Evolutionary conservation across 2,888 invertebrate genomes (phyloP), one percentile per base, ranked within the genome.

Genomic region (Anthophora plumipes): DNA sequence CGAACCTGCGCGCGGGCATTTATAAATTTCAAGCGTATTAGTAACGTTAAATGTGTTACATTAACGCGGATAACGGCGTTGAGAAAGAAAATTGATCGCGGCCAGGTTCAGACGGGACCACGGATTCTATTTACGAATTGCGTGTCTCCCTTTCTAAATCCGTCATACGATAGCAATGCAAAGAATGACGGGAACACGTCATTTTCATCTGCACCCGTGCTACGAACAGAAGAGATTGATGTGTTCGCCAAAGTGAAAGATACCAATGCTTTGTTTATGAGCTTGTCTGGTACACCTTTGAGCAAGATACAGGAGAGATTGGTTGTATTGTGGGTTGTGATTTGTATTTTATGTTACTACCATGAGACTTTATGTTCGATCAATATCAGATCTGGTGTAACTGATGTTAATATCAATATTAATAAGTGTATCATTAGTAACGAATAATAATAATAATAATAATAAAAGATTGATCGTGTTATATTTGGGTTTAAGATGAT

Each of bases 121-220:
- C 20, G 72, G 79, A 64, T 79, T 72, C 66, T 67, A 61, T 80
- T 72, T 60, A 57, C 79, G 79, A 80, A 78, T 61, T 52, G 72
- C 67, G 72, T 72, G 80, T 68, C 80, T 80, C 79, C 80, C 80
- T 80, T 80, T 80, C 80, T 80, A 80, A 80, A 78, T n/a, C 79
- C 79, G 80, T 80, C 78, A 80, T 68, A 57, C 61, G 67, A 57
- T 78, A 43, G 80, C 57, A 72, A 80, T 72, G 80, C 50, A 12
- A 25, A 14, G 80, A 61, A 80, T 55, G 79, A 57, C 55, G 60
- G 48, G 79, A 71, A 71, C 80, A 67, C 80, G 80, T 78, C 80
- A 80, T 72, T 72, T 68, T 78, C 78, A 72, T 80, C 71, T 67
- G 72, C 72, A 60, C 64, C 60, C 60, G 66, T 25, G 66, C n/a